Evolutionary conservation across 1,140 invertebrate species (phyloP), one percentile per base, ranked within the genome.

Genomic region (Diachasmimorpha longicaudata): DNA sequence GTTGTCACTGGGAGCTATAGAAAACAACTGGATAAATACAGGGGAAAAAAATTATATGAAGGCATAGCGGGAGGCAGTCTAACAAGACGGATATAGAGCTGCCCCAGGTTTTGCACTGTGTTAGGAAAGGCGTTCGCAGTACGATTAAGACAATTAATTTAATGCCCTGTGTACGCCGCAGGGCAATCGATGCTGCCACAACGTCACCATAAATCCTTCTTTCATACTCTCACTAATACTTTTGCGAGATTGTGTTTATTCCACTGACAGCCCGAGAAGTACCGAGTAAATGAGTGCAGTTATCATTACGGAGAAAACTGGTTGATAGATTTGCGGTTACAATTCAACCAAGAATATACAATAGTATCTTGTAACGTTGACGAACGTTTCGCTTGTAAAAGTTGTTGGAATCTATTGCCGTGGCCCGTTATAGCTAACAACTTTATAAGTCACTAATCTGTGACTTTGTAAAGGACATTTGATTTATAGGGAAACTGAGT

Each of bases 141-240:
- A 81, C 82, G 84, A 87, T 86, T 86, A 85, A 86, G 85, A 83
- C 85, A 85, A 87, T 85, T 83, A 84, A 85, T 87, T 82, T 84
- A 83, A 84, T 87, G 79, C 82, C 78, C 72, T 21, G 74, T 31
- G 67, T 76, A 74, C 76, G 76, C 71, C 72, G 72, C 23, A 13
- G 25, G 48, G 70, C 70, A 58, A 58, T 72, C 70, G 70, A 71
- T 71, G 21, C 19, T 58, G 16, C 68, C 16, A 37, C 31, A 37
- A 70, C 39, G 68, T 70, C 16, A 16, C 36, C 16, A 71, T 70
- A 70, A 70, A 44, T 70, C 70, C 46, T 19, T 71, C 39, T 21
- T n/a, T 31, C 13, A 71, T 52, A 44, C 44, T 55, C 23, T 37
- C 21, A 48, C 21, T 55, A 11, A 63, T 52, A 63, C 63, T 68